phyloP scores from a whole-genome alignment of 1,140 invertebrate genomes.

The Brachionus rotundiformis region DNA sequence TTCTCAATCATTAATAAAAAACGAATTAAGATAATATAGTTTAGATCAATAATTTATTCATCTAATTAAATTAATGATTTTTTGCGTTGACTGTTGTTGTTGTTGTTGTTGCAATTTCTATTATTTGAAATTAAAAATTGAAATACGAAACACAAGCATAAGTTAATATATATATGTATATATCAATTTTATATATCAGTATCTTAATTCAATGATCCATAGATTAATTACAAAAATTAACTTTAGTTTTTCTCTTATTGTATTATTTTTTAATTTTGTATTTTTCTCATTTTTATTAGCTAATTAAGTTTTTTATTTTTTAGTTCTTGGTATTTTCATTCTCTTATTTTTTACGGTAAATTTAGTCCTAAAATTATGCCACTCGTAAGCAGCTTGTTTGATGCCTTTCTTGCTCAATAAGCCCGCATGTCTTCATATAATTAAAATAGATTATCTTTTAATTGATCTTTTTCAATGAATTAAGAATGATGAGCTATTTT shows the following conservation, averaged over 20 bases:
- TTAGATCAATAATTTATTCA: slow-evolving; percentile 48
- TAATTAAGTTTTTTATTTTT: slow-evolving; percentile 45
- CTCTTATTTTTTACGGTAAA: slow-evolving; percentile 35
- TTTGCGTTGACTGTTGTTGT: slow-evolving; percentile 36
- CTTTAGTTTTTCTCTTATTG: slow-evolving; percentile 18
- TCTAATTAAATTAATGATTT: slow-evolving; percentile 48
- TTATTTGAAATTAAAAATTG: slow-evolving; percentile 35
- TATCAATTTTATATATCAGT: slow-evolving; percentile 46
- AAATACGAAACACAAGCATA: slow-evolving; percentile 43
- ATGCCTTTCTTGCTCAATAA: slow-evolving; percentile 11
- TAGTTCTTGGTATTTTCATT: too few relatives aligned
- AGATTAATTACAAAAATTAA: slow-evolving; percentile 41
- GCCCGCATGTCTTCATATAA: slow-evolving; percentile 36
- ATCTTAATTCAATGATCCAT: slow-evolving; percentile 47
- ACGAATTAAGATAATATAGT: slow-evolving; percentile 42
- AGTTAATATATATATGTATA: too few relatives aligned
- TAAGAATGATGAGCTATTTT: slow-evolving; percentile 37
- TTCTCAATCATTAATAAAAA: slow-evolving; percentile 49
- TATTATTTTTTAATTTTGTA: background rate
- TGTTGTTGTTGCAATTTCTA: slow-evolving; percentile 18
- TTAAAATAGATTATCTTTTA: slow-evolving; percentile 43
- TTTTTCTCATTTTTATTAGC: slow-evolving; percentile 6
- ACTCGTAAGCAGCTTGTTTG: background rate
- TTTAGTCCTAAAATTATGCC: slow-evolving; percentile 17
- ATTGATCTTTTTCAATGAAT: slow-evolving; percentile 37